Evolutionary conservation across 2,888 invertebrate species (phyloP), one percentile per base, ranked within the genome.

Genomic region (Cephus pygmeus): DNA sequence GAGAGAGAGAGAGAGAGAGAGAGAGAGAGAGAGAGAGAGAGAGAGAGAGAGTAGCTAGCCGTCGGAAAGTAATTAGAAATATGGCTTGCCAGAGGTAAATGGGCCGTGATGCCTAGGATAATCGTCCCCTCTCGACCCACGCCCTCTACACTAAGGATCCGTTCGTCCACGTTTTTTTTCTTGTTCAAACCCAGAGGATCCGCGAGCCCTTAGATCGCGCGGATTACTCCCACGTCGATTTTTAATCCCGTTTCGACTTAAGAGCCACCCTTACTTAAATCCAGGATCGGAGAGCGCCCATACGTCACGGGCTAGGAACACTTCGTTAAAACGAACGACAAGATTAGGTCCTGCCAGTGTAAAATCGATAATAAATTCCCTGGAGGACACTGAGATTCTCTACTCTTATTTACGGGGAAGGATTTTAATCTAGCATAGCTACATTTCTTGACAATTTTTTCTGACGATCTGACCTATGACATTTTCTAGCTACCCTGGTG

Each of bases 61-160:
- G 88, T 85, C 86, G 86, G 84, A 86, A 86, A 87, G 88, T 89
- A 90, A 90, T 90, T 90, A 90, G 89, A 90, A 90, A 90, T 90
- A 89, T 88, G 89, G 86, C 87, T 87, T 86, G 84, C 83, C 84
- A 81, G 86, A 79, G 87, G 86, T 90, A 90, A 90, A 90, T 90
- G 89, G 88, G 83, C 88, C 87, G 88, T 90, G 86, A 88, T 86
- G 85, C 84, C 86, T 82, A 83, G 86, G 85, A 88, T 88, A 88
- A 87, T 88, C 86, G 83, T 81, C 83, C 79, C 77, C 78, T 76
- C 79, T 71, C 76, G 73, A 73, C 77, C 76, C 68, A 73, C 69
- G 71, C 33, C 78, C 75, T 68, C 76, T 76, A 78, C 73, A 40
- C 35, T 75, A 33, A 23, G 71, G 71, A 71, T 31, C 12, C 71